phyloP scores from a whole-genome alignment of 1,140 invertebrate species.

The Drosophila bipectinata region DNA sequence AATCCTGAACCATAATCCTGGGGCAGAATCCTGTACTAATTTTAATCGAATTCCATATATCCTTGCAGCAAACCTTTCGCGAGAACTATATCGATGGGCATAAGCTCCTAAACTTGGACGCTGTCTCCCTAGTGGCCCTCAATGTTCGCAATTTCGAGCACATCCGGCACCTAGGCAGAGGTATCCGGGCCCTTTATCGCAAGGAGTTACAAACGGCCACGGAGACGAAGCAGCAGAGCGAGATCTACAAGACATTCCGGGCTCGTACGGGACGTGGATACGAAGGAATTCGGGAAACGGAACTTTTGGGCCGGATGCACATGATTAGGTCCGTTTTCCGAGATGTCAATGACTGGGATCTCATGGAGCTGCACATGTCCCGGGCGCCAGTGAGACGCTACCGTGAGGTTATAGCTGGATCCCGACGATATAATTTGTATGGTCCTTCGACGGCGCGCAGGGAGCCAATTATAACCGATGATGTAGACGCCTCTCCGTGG shows the following conservation, averaged over 20 bases:
- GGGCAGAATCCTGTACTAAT: too few species aligned
- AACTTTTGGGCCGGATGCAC: constrained; percentile 62
- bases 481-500: constrained; percentile 53
- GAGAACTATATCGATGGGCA: constrained; percentile 73
- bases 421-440: constrained; percentile 65
- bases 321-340: constrained; percentile 70
- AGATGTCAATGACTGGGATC: constrained; percentile 66
- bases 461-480: constrained; percentile 55
- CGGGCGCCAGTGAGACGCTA: constrained; percentile 61
- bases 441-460: constrained; percentile 64
- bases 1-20: too few species aligned
- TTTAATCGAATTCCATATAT: too few species aligned
- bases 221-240: constrained; percentile 56
- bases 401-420: constrained; percentile 56
- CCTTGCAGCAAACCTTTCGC: constrained; percentile 65
- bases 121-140: constrained; percentile 64
- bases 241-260: constrained; percentile 70
- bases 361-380: constrained; percentile 68
- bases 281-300: constrained; percentile 63
- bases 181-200: constrained; percentile 65
- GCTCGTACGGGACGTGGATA: constrained; percentile 62
- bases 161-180: constrained; percentile 66
- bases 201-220: constrained; percentile 66
- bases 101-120: constrained; percentile 73
- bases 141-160: constrained; percentile 76